These are phyloP conservation scores for Stenodema calcarata DNA, from an alignment of 2,888 invertebrate species.

Conservation along the genomic window DNA sequence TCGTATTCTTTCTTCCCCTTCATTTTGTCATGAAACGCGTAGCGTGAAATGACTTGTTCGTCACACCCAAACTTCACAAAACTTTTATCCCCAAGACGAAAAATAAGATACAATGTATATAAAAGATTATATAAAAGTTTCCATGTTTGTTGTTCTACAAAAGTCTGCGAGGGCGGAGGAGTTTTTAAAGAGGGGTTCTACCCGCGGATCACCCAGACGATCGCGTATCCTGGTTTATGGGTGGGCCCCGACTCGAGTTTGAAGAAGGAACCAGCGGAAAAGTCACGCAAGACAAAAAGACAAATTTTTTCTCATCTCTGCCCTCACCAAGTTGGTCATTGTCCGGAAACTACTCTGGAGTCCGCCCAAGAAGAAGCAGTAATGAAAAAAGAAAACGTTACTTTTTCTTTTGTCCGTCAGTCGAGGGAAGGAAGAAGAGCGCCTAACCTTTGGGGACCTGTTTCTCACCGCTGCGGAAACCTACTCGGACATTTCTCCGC, in stretches of 20 bases:
- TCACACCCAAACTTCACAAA: no score
- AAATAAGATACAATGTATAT: no score
- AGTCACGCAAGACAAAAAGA: constrained; percentile 38
- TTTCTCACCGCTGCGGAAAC: constrained; percentile 28
- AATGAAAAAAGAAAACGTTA: constrained; percentile 45
- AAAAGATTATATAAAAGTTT: no score
- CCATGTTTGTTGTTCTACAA: no score
- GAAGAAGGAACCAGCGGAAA: background rate
- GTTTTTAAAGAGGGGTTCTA: background rate
- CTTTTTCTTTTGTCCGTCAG: constrained; percentile 34
- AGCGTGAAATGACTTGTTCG: no score
- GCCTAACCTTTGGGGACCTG: constrained; percentile 42
- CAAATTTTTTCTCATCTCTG: constrained; percentile 46
- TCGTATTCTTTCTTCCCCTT: no score
- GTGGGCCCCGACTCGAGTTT: background rate
- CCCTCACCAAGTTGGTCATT: constrained; percentile 32
- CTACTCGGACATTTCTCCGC: constrained; percentile 25
- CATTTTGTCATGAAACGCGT: no score
- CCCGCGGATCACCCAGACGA: background rate
- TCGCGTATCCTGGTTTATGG: background rate
- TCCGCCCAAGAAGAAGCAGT: constrained; percentile 10
- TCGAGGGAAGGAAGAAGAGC: constrained; percentile 1
- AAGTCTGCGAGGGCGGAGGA: background rate
- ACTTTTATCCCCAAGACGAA: no score
- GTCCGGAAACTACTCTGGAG: constrained; percentile 44